phyloP scores from a whole-genome alignment of 2,797 vertebrate species.

The Cephalopachus bancanus region DNA sequence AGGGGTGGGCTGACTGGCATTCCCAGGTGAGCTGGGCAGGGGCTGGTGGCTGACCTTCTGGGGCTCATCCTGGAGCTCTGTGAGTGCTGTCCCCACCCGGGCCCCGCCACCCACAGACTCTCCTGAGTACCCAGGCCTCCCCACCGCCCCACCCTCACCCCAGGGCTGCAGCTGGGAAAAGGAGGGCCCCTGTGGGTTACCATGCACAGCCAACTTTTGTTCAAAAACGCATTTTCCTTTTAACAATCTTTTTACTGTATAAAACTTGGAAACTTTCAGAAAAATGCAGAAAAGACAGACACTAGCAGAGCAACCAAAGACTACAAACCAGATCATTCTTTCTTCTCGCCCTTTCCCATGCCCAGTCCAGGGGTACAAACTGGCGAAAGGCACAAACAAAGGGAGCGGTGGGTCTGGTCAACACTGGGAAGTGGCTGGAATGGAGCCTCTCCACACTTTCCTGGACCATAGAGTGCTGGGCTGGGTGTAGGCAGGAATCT shows the following conservation, averaged over 20 bases:
- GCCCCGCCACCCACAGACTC: neutral
- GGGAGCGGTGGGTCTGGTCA: neutral
- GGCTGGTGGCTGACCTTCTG: too few relatives aligned
- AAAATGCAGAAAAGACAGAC: neutral
- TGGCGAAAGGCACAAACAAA: neutral
- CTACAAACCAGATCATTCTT: neutral
- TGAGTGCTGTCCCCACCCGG: neutral
- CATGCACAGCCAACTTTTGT: neutral
- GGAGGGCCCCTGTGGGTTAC: neutral
- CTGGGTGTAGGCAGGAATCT: neutral
- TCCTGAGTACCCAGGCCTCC: neutral
- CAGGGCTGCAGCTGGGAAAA: neutral
- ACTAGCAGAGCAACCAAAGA: neutral
- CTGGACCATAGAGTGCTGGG: fast-evolving
- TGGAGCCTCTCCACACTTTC: neutral
- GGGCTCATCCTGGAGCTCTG: neutral
- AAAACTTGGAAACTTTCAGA: neutral
- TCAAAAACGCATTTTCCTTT: neutral
- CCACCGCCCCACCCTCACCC: neutral
- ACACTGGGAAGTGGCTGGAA: neutral
- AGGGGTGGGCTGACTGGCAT: neutral
- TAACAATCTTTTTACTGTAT: neutral
- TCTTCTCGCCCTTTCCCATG: fast-evolving
- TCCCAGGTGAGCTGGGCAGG: neutral
- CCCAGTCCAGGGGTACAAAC: neutral